phyloP scores from a whole-genome alignment of 2,113 vertebrate species.

The Microcebus tavaratra region DNA sequence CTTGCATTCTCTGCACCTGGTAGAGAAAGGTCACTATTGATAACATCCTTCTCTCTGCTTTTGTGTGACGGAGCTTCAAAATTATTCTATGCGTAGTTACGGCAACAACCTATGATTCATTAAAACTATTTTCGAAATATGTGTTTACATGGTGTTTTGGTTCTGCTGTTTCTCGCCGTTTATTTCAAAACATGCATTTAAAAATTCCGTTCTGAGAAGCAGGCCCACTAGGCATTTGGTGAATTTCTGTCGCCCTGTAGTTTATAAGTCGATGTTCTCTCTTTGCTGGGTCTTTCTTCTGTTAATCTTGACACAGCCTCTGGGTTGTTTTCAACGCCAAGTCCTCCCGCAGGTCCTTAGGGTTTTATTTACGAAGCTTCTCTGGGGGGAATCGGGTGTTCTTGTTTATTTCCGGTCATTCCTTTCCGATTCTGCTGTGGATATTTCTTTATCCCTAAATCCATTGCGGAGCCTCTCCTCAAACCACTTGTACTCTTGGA shows the following conservation, averaged over 20 bases:
- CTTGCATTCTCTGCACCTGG: neutral
- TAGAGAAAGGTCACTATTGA: too few species aligned
- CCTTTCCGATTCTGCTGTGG: neutral
- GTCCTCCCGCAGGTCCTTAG: neutral
- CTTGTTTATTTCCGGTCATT: too few species aligned
- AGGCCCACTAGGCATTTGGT: accelerated
- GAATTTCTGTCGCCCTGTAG: neutral
- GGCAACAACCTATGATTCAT: neutral
- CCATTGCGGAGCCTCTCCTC: neutral
- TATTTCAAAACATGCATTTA: neutral
- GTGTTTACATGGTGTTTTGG: neutral
- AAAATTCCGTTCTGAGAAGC: too few species aligned
- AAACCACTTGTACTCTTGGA: neutral
- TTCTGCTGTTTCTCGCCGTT: neutral
- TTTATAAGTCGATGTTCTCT: too few species aligned
- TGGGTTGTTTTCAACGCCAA: accelerated
- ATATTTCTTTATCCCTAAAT: neutral
- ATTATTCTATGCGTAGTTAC: too few species aligned
- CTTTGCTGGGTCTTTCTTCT: too few species aligned
- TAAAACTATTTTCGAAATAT: neutral
- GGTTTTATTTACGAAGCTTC: neutral
- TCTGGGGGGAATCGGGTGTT: accelerated
- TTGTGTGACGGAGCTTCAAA: neutral
- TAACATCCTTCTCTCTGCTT: neutral
- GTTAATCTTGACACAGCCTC: neutral